Evolutionary conservation across 2,797 vertebrate genomes (phyloP).

Genomic region (Silurus aristotelis): DNA sequence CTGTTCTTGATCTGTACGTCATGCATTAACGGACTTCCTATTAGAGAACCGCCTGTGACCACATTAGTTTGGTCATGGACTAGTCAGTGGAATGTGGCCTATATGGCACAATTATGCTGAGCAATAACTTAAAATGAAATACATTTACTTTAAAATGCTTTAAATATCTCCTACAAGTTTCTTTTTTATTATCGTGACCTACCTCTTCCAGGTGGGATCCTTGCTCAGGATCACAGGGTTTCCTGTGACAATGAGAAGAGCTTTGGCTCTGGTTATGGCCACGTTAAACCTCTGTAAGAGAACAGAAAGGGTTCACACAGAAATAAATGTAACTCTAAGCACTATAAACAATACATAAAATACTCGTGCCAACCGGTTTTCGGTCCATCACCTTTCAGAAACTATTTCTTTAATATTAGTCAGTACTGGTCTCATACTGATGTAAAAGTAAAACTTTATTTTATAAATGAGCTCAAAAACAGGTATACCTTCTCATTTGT

Average conservation of each 20-base stretch:
- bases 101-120: not conserved
- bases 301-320: not conserved
- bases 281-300: constrained; percentile 88
- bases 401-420: not conserved
- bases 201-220: constrained; percentile 84
- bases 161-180: not conserved
- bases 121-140: not conserved
- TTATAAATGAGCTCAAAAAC: not conserved
- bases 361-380: not conserved
- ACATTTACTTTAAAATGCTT: not conserved
- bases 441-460: not conserved
- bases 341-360: not conserved
- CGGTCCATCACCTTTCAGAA: not conserved
- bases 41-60: not conserved
- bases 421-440: not conserved
- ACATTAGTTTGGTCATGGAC: not conserved
- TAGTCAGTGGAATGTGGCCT: not conserved
- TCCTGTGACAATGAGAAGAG: constrained; percentile 87
- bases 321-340: not conserved
- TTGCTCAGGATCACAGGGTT: constrained; percentile 86
- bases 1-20: too few species aligned
- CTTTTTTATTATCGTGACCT: constrained; percentile 51
- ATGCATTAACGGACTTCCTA: not conserved
- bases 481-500: constrained; percentile 85
- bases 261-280: constrained; percentile 89